Evolutionary conservation across 2,113 vertebrate genomes (phyloP), one percentile per base, ranked within the genome.

Genomic region (Misgurnus mizolepis): DNA sequence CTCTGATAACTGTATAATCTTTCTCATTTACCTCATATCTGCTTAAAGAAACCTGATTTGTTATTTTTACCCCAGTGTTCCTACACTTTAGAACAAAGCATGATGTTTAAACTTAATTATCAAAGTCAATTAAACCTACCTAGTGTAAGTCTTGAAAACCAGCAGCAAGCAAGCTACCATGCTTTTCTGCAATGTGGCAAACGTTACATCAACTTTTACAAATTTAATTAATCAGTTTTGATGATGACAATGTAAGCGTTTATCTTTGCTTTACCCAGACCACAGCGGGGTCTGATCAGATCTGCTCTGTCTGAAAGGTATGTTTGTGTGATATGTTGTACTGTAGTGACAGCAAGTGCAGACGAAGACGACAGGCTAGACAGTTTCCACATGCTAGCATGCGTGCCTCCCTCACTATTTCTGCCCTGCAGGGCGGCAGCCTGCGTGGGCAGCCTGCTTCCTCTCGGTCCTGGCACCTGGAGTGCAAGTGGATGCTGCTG

Each of bases 391-490:
- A 71, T 70, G 80, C 66, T 79, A 69, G 45, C 15, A 58, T 53
- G 27, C 67, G 53, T 18, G 34, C 40, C 53, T 49, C 22, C 77
- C 14, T 62, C 43, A 8, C 69, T 69, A 65, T 75, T 61, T 67
- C 39, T 43, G n/a, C 68, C 62, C 50, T 22, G 71, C 76, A 74
- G 77, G 72, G 39, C 67, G 47, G 69, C 62, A 68, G 76, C 4
- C 22, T 65, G 74, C 45, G 47, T 47, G 67, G 74, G 60, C 76
- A 50, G 75, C 22, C 50, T 47, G 67, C 50, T 72, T 56, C 64
- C 68, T 82, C 74, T 56, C 10, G 61, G 82, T 67, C 71, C 70
- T 74, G 76, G 76, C 82, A 79, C 82, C 77, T 66, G 45, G 60
- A 73, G 71, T 80, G 77, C 70, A 66, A 77, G 72, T 73, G 50